Conservation (phyloP, 2,113 vertebrate genomes). For the Monopterus albus region DNA sequence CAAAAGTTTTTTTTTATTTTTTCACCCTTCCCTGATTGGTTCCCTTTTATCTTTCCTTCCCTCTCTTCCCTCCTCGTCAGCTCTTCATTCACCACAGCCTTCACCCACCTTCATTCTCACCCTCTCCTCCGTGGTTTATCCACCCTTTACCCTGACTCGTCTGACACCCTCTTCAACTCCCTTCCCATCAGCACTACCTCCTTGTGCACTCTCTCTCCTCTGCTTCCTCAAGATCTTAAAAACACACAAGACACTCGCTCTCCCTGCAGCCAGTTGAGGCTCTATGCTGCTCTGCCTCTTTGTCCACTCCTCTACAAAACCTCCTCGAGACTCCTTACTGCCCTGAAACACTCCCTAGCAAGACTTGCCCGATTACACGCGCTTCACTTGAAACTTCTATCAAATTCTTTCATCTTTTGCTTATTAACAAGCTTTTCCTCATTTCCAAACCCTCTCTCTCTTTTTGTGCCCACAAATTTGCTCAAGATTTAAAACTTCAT, state of each 20-base stretch:
- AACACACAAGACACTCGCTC: constrained; percentile 19
- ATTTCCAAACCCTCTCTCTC: background rate
- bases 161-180: constrained; percentile 49
- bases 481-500: constrained; percentile 11
- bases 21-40: constrained; percentile 29
- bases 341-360: constrained; percentile 52
- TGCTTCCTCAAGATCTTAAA: constrained; percentile 51
- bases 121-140: constrained; percentile 13
- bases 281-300: constrained; percentile 25
- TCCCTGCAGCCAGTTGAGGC: constrained; percentile 27
- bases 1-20: background rate
- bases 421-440: background rate
- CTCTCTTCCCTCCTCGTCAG: constrained; percentile 29
- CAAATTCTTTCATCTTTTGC: background rate
- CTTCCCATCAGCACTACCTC: constrained; percentile 26
- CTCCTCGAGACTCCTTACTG: constrained; percentile 54
- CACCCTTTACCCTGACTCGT: constrained; percentile 24
- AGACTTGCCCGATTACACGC: background rate
- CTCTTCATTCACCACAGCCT: constrained; percentile 27
- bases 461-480: no score
- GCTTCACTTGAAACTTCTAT: background rate
- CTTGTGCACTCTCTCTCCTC: constrained; percentile 40
- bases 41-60: constrained; percentile 25
- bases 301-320: constrained; percentile 56
- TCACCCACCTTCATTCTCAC: constrained; percentile 68